Base-by-base conservation (phyloP, 2,113 vertebrate species). In the Osmerus eperlanus region DNA sequence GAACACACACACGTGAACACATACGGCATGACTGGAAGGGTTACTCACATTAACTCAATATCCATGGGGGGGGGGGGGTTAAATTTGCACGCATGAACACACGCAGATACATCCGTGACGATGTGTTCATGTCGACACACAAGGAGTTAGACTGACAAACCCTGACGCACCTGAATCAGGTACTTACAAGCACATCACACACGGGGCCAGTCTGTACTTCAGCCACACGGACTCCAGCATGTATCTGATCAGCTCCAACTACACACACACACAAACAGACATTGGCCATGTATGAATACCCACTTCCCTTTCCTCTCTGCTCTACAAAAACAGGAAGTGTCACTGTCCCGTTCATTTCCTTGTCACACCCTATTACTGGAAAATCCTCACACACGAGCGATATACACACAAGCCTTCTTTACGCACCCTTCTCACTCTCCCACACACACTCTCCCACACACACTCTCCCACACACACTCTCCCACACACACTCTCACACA, bases 161-260 rank as follows among this genome's bases (percentile, higher is more conserved):
- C 53, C 56, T 75, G 56, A 19, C 8, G 19, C 51, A 23, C 16
- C n/a, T 3, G 16, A 19, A 9, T 25, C 28, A 29, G 12, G 3
- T 86, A 93, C 96, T 93, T 89, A 98, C 97, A 95, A 76, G 81
- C 88, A 91, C 64, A 95, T 79, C 81, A 91, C 78, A 68, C 69
- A 78, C 66, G 92, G 86, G 36, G 89, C 86, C 41, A 95, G 92
- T 67, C 87, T 85, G 70, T 94, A 89, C 87, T 94, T 96, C 84
- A 85, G 88, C 96, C 96, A 98, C 73, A 92, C 87, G 28, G 92
- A 87, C 80, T 99, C 95, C 90, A 98, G 72, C 83, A 98, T 91
- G 84, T 86, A 88, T 86, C 94, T 92, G 71, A 96, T 86, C 83
- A 97, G 91, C 83, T 94, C 92, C 92, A 99, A 85, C 96, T 98